Base-by-base conservation (phyloP, 2,113 vertebrate species). In the Cichladusa arquata region DNA sequence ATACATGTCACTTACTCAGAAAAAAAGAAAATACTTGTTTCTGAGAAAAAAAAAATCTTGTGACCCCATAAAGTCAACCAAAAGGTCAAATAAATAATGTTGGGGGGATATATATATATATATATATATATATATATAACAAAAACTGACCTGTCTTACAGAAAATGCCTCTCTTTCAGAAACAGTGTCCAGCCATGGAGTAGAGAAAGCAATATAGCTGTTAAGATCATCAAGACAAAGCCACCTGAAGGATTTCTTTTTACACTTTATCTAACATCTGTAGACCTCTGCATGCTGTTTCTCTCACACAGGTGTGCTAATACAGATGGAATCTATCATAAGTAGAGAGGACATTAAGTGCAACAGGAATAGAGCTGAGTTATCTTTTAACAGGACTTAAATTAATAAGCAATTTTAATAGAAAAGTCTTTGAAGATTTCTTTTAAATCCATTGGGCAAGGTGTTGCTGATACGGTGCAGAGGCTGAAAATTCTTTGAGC, bases 401-500 rank as follows among this genome's bases (percentile, higher is more conserved):
- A 86, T 69, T 8, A 73, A 90, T 62, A 79, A 83, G 64, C 36
- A 93, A 88, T 47, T 94, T 94, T 81, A 85, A 82, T 60, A 82
- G 45, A 82, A 88, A 70, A 81, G 0, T 4, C 38, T 79, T 82
- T 80, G 78, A 72, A 81, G 47, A 61, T 74, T 87, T 72, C 19
- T 57, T 60, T 95, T 83, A 78, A 88, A 78, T 91, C 62, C 12
- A 6, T 19, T 61, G 53, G 10, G 20, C 11, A 74, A 92, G 20
- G 50, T 74, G 78, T 57, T 87, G 38, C 29, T 92, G 81, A 86
- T 72, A 64, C 1, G 4, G 51, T 38, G 48, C 81, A 91, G 79
- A 82, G 42, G 19, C 6, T 72, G n/a, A 70, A 94, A 66, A 57
- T 87, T 70, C 28, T 91, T 58, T 85, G 26, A 71, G 26, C n/a